phyloP scores from a whole-genome alignment of 2,113 vertebrate genomes.

The Catharus fuscescens region DNA sequence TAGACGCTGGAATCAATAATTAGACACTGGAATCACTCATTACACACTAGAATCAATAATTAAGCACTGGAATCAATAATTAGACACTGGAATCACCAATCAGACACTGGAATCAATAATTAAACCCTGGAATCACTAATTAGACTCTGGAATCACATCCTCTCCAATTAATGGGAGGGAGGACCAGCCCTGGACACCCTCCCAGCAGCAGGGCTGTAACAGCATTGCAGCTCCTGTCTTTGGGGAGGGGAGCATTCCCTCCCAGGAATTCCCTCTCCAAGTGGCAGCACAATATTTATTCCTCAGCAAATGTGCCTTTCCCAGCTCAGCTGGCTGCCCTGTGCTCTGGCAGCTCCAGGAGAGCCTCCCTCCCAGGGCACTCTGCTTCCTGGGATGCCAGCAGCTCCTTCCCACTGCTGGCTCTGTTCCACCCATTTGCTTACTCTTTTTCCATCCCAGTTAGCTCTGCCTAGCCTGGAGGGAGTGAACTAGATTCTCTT shows the following conservation, averaged over 20 bases:
- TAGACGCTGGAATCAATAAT: no score
- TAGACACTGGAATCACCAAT: no score
- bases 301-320: not conserved
- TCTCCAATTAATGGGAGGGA: not conserved
- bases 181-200: not conserved
- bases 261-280: not conserved
- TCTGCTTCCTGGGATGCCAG: not conserved
- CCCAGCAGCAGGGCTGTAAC: not conserved
- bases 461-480: constrained; percentile 12
- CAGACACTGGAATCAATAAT: no score
- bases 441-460: constrained; percentile 51
- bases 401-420: not conserved
- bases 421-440: constrained; percentile 36
- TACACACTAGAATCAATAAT: no score
- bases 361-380: not conserved
- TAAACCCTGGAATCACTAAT: not conserved
- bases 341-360: not conserved
- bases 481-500: constrained; percentile 57
- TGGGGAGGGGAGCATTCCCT: not conserved
- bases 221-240: not conserved
- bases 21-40: no score
- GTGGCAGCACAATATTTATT: not conserved
- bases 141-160: no score
- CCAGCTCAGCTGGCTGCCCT: not conserved
- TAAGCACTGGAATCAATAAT: no score